Evolutionary conservation across 2,888 invertebrate species (phyloP).

Genomic region (Clitarchus hookeri): DNA sequence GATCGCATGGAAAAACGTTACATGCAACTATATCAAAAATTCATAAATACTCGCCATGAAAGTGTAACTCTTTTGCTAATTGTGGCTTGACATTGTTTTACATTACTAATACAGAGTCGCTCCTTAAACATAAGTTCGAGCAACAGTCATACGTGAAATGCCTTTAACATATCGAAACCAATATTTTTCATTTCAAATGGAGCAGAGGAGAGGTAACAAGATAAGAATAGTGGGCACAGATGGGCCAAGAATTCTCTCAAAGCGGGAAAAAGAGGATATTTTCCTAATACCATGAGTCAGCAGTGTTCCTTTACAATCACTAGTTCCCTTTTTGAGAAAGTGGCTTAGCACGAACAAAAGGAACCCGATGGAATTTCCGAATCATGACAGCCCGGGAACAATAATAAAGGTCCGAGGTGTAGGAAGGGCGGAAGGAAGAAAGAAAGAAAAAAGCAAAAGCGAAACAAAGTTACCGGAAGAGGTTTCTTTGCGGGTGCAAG

Average conservation of each 20-base stretch:
- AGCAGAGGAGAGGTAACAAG: too few species aligned
- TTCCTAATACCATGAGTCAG: not conserved
- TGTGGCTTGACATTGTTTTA: too few species aligned
- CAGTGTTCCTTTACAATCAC: not conserved
- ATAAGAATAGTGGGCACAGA: not conserved
- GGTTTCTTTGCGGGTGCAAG: not conserved
- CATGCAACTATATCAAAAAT: too few species aligned
- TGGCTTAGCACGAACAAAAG: not conserved
- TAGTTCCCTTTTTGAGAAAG: not conserved
- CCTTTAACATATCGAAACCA: too few species aligned
- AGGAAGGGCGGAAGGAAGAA: not conserved
- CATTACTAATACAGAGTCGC: too few species aligned
- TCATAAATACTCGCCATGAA: too few species aligned
- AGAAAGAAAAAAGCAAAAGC: not conserved
- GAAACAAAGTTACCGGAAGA: slow-evolving; percentile 6
- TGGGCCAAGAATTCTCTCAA: not conserved
- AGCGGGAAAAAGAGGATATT: not conserved
- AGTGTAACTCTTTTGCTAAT: too few species aligned
- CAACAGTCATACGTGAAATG: too few species aligned
- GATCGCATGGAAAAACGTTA: too few species aligned
- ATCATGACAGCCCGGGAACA: slow-evolving; percentile 1
- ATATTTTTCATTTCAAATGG: too few species aligned
- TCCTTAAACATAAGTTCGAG: too few species aligned
- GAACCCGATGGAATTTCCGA: not conserved
- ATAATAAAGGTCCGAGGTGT: not conserved